Base-by-base conservation (phyloP, 2,888 invertebrate species). In the Archips xylosteana region DNA sequence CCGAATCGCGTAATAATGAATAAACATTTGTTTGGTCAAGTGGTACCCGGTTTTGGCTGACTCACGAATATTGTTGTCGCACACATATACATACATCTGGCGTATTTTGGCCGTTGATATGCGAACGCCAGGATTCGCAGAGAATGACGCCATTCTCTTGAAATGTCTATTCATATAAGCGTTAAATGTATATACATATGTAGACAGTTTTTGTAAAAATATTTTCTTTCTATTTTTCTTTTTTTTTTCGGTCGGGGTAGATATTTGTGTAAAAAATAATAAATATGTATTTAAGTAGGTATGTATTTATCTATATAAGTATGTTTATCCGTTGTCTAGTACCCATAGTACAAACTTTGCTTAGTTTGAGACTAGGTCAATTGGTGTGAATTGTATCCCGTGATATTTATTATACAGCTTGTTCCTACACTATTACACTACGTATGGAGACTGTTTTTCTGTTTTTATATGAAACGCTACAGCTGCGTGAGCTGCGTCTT, bases 11-110 rank as follows among this genome's bases (percentile, higher is more conserved):
- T 64, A 70, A 85, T 83, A 85, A 83, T 85, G 87, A 89, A 89
- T 90, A 88, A 83, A 86, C 88, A 88, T 90, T 91, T 93, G 90
- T 93, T 93, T 94, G 90, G 89, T 90, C 92, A 94, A 93, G 89
- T 92, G 93, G 82, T 79, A 77, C 76, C 78, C 78, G 77, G 81
- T 75, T 81, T 75, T 72, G 81, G 81, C 86, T 94, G 93, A 94
- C 86, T 94, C 93, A 94, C 83, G 83, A 88, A 88, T 91, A 92
- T 90, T 92, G 92, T 91, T 91, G 92, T 90, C 91, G 85, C 87
- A 89, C 88, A 87, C 88, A 87, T 36, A 36, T 3, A 6, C 6
- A 39, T 86, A 88, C 87, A 85, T 89, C 87, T 85, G 84, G 87
- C 86, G 86, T 87, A 87, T 88, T 91, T 91, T 87, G 85, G 86